phyloP scores from a whole-genome alignment of 2,888 invertebrate genomes.

The Stenurella melanura region DNA sequence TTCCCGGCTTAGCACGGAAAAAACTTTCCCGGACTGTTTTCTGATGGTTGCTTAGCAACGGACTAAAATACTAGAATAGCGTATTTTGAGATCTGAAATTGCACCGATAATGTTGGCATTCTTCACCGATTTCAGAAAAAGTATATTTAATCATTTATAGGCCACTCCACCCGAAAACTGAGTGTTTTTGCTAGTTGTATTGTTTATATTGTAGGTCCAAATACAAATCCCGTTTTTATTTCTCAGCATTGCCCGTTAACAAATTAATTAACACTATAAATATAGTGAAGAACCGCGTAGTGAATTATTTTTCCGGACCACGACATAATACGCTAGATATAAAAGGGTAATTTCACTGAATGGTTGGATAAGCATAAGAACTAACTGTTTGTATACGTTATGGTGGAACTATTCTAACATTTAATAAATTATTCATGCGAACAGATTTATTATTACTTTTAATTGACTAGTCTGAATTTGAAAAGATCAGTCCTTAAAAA shows the following conservation, averaged over 20 bases:
- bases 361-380: background rate
- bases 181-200: too few relatives aligned
- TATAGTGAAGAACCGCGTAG: background rate
- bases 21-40: too few relatives aligned
- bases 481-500: background rate
- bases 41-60: too few relatives aligned
- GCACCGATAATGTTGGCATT: too few relatives aligned
- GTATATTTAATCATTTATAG: too few relatives aligned
- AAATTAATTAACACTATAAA: background rate
- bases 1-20: too few relatives aligned
- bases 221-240: background rate
- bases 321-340: background rate
- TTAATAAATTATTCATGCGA: constrained; percentile 7
- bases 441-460: background rate
- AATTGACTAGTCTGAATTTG: background rate
- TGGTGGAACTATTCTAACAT: background rate
- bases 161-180: too few relatives aligned
- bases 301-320: constrained; percentile 7
- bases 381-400: background rate
- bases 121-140: too few relatives aligned
- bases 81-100: too few relatives aligned
- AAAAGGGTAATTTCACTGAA: constrained; percentile 1
- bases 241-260: background rate
- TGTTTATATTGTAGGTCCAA: too few relatives aligned
- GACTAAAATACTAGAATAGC: too few relatives aligned